phyloP scores from a whole-genome alignment of 1,140 invertebrate species.

The Dinothrombium tinctorium region DNA sequence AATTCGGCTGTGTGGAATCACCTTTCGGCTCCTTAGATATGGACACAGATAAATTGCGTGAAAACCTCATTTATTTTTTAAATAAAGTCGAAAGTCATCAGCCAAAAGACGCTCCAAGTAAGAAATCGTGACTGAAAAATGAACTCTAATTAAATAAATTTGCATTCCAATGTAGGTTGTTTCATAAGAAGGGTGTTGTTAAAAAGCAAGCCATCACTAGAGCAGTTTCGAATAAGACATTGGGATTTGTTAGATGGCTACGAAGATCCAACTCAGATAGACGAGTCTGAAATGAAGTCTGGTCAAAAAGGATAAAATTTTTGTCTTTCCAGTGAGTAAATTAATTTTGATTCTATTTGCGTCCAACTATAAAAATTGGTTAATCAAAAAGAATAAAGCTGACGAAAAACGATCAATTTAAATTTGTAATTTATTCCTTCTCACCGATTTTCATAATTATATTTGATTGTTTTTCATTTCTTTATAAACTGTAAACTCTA shows the following conservation, averaged over 20 bases:
- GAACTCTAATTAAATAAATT: not conserved
- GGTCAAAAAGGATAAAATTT: too few species aligned
- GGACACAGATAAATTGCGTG: slow-evolving; percentile 37
- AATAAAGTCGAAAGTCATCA: slow-evolving; percentile 5
- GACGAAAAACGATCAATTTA: too few species aligned
- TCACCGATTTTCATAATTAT: too few species aligned
- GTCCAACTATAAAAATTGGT: too few species aligned
- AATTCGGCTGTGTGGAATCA: slow-evolving; percentile 38
- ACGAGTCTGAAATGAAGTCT: slow-evolving; percentile 1
- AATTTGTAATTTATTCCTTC: too few species aligned
- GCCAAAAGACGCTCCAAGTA: slow-evolving; percentile 6
- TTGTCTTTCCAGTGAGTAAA: too few species aligned
- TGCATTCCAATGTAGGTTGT: not conserved
- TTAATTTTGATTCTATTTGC: too few species aligned
- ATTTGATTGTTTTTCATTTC: too few species aligned
- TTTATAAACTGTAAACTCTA: too few species aligned
- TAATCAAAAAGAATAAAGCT: too few species aligned
- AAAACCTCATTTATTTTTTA: slow-evolving; percentile 30
- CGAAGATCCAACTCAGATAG: not conserved
- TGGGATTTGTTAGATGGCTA: slow-evolving; percentile 11
- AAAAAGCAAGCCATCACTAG: slow-evolving; percentile 1
- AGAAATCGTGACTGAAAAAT: not conserved
- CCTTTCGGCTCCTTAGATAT: slow-evolving; percentile 45
- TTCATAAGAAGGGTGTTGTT: slow-evolving; percentile 6
- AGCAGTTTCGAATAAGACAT: slow-evolving; percentile 8